Evolutionary conservation across 2,888 invertebrate species (phyloP).

Genomic region (Platycheirus albimanus): DNA sequence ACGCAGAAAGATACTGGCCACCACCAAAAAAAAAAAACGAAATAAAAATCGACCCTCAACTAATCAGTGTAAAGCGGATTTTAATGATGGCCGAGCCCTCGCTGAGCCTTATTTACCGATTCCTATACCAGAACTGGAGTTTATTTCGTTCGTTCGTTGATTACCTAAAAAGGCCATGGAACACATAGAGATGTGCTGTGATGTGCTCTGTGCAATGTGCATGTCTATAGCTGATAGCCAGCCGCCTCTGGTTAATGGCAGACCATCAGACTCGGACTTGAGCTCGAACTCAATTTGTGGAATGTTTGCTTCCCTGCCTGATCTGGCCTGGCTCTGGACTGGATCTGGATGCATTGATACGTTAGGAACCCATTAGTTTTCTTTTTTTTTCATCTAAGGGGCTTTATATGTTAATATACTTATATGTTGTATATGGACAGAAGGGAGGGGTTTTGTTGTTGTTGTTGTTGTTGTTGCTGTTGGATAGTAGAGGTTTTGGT

Average conservation of each 20-base stretch:
- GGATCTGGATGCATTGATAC: conserved; percentile 50
- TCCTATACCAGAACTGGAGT: conserved; percentile 34
- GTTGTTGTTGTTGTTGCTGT: neutral
- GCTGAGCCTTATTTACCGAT: conserved; percentile 72
- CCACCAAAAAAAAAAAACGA: conserved; percentile 15
- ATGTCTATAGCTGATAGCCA: neutral
- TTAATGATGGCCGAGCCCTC: conserved; percentile 74
- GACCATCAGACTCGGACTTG: conserved; percentile 45
- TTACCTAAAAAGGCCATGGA: conserved; percentile 56
- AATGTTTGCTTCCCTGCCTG: conserved; percentile 26
- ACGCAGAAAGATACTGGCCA: conserved; percentile 29
- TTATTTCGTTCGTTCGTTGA: conserved; percentile 52
- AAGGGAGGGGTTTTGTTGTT: conserved; percentile 40
- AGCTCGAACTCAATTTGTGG: conserved; percentile 44
- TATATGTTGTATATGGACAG: conserved; percentile 2
- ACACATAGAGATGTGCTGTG: conserved; percentile 29
- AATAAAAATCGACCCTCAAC: conserved; percentile 69
- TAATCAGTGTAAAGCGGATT: conserved; percentile 73
- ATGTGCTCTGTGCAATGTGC: no score
- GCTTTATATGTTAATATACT: neutral
- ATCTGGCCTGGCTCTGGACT: conserved; percentile 8
- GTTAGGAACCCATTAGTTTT: conserved; percentile 62
- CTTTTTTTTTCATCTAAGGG: conserved; percentile 20
- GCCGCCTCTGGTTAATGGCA: conserved; percentile 37
- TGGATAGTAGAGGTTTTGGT: neutral